Conservation (phyloP, 2,888 invertebrate genomes). For the Eledona agricola region DNA sequence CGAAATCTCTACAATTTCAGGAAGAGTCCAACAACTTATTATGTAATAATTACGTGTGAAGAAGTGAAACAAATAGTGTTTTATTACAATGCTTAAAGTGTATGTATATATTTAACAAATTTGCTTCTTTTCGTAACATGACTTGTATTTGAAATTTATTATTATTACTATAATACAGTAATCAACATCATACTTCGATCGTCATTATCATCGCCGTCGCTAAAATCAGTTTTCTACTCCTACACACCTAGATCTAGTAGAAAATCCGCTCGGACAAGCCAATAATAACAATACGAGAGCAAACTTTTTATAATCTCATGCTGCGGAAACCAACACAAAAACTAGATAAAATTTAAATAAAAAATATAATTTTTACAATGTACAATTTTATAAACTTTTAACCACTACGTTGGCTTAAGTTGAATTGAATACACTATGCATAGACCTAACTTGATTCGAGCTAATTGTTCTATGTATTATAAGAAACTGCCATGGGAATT, state of each 20-base stretch:
- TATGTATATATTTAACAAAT: constrained; percentile 38
- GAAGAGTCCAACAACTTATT: constrained; percentile 49
- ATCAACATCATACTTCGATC: constrained; percentile 9
- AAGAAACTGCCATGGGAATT: no score
- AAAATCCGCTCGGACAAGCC: constrained; percentile 4
- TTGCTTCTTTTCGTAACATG: constrained; percentile 34
- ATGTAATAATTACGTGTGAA: constrained; percentile 36
- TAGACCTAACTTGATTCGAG: no score
- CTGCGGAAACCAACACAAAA: constrained; percentile 11
- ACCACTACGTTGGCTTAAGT: no score
- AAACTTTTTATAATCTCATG: no score
- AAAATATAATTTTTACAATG: no score
- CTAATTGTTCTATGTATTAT: no score
- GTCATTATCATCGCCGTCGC: constrained; percentile 6
- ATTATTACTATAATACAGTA: constrained; percentile 29
- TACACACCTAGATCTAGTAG: background rate
- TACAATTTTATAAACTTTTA: no score
- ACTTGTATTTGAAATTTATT: constrained; percentile 27
- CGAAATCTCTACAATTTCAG: constrained; percentile 47
- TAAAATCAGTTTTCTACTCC: constrained; percentile 11
- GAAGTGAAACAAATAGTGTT: constrained; percentile 38
- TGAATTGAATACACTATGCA: no score
- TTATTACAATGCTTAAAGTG: constrained; percentile 35
- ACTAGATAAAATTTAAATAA: constrained; percentile 2
- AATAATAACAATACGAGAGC: constrained; percentile 4